These are phyloP conservation scores for Scortum barcoo DNA, from an alignment of 2,113 vertebrate genomes.

Conservation along the genomic window DNA sequence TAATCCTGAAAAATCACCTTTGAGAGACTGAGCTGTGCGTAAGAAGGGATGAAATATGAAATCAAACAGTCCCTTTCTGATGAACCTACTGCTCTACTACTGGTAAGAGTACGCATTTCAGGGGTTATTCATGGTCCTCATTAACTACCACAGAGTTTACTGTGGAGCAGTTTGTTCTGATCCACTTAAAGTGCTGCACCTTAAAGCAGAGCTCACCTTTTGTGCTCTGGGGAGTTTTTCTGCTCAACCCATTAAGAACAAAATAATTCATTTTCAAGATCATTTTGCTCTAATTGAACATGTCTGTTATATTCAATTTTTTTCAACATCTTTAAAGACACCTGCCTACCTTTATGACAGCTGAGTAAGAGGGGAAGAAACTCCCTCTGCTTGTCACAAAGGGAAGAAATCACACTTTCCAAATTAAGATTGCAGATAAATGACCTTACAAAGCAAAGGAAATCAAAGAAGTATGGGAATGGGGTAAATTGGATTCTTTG, in stretches of 20 bases:
- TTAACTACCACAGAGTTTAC: slow-evolving; percentile 55
- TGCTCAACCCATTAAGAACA: slow-evolving; percentile 75
- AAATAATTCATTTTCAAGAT: slow-evolving; percentile 73
- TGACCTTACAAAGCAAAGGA: slow-evolving; percentile 84
- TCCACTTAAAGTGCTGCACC: slow-evolving; percentile 53
- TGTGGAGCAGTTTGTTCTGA: slow-evolving; percentile 51
- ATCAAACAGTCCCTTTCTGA: slow-evolving; percentile 14
- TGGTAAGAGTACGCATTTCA: slow-evolving; percentile 12
- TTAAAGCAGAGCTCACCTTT: slow-evolving; percentile 63
- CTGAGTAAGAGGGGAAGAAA: slow-evolving; percentile 24
- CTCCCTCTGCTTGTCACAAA: slow-evolving; percentile 74
- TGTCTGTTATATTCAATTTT: slow-evolving; percentile 60
- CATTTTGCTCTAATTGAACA: slow-evolving; percentile 80
- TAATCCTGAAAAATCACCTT: slow-evolving; percentile 48
- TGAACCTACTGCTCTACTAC: background rate
- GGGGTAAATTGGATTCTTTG: slow-evolving; percentile 84
- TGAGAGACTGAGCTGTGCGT: slow-evolving; percentile 17
- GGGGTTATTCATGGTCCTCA: slow-evolving; percentile 39
- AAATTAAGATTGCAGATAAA: slow-evolving; percentile 86
- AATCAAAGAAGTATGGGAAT: slow-evolving; percentile 85
- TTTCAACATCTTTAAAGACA: slow-evolving; percentile 70
- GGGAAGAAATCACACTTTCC: slow-evolving; percentile 81
- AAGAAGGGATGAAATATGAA: slow-evolving; percentile 35
- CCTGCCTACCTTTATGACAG: slow-evolving; percentile 76
- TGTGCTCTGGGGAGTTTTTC: slow-evolving; percentile 72